Percentiles rank a stretch among this genome's conserved stretches.
Evolutionary conservation across 2,888 invertebrate genomes (phyloP).

Genomic region (Anagyrus pseudococci): DNA sequence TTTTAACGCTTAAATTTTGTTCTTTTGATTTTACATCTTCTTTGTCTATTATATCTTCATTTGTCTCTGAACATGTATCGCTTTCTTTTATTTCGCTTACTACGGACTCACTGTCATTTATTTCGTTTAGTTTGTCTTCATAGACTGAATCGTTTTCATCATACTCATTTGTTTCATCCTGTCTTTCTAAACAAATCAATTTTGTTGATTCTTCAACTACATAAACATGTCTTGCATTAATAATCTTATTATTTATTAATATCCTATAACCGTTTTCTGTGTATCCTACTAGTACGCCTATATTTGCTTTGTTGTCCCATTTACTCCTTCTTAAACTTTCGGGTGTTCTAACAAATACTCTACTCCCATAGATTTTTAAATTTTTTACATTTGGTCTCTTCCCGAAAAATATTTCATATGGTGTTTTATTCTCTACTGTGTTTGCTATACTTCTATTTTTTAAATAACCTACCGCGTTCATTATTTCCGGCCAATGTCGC

Average conservation of each 20-base stretch:
- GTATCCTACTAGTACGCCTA: slow-evolving; percentile 22
- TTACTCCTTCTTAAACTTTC: slow-evolving; percentile 13
- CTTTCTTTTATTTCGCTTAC: too few relatives aligned
- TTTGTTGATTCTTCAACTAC: slow-evolving; percentile 12
- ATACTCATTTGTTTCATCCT: too few relatives aligned
- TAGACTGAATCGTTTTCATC: neutral
- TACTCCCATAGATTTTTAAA: slow-evolving; percentile 26
- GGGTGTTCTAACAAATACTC: slow-evolving; percentile 17
- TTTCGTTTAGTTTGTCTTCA: neutral
- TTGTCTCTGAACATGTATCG: neutral
- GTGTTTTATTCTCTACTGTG: neutral
- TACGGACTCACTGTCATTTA: too few relatives aligned
- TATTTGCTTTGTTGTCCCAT: slow-evolving; percentile 23
- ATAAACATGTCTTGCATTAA: slow-evolving; percentile 19
- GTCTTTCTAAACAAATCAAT: slow-evolving; percentile 12
- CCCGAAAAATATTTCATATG: too few relatives aligned
- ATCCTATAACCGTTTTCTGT: slow-evolving; percentile 14
- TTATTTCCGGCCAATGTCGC: slow-evolving; percentile 25
- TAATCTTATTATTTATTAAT: slow-evolving; percentile 19
- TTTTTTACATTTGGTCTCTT: too few relatives aligned
- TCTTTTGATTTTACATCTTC: neutral
- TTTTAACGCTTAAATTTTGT: slow-evolving; percentile 1
- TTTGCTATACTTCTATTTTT: neutral
- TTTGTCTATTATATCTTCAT: neutral
- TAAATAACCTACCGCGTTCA: slow-evolving; percentile 15